A percentile compares a stretch with the other conserved stretches of the same genome.
Evolutionary conservation across 92 coral and sea anemone species (phyloP).

Genomic region (Heliopora coerulea): DNA sequence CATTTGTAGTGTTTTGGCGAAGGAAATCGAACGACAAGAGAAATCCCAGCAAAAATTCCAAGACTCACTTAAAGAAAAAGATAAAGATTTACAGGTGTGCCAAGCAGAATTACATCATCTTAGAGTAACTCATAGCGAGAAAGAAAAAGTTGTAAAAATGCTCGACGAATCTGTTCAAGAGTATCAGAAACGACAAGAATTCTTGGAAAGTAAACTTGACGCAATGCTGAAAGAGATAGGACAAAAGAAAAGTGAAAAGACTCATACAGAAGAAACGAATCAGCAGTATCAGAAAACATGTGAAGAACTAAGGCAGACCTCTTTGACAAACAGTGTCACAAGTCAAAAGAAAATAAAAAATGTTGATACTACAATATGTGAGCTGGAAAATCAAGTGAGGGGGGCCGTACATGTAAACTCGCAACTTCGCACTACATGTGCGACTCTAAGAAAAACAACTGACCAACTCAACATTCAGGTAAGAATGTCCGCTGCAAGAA

Average conservation of each 20-base stretch:
- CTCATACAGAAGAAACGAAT: neutral
- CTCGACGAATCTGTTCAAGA: slow-evolving; percentile 20
- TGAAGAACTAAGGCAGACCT: slow-evolving; percentile 13
- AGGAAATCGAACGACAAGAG: slow-evolving; percentile 27
- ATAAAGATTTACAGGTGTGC: neutral
- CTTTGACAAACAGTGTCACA: neutral
- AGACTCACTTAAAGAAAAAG: slow-evolving; percentile 12
- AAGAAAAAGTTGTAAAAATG: slow-evolving; percentile 23
- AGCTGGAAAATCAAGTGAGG: slow-evolving; percentile 25
- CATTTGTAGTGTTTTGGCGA: neutral
- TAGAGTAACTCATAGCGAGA: slow-evolving; percentile 5
- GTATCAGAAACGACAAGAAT: slow-evolving; percentile 12
- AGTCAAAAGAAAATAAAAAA: slow-evolving; percentile 7
- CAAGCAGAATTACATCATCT: slow-evolving; percentile 13
- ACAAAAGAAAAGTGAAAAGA: slow-evolving; percentile 3
- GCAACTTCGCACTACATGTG: neutral
- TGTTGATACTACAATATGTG: neutral
- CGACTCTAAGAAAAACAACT: slow-evolving; percentile 1
- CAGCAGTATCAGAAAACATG: slow-evolving; percentile 3
- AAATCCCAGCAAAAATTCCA: slow-evolving; percentile 7
- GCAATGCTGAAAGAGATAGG: neutral
- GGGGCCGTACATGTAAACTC: neutral
- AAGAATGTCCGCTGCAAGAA: neutral
- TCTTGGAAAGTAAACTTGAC: slow-evolving; percentile 14
- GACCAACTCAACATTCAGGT: neutral